These are phyloP conservation scores for Apotomis capreana DNA, from an alignment of 2,888 invertebrate species.

Conservation along the genomic window DNA sequence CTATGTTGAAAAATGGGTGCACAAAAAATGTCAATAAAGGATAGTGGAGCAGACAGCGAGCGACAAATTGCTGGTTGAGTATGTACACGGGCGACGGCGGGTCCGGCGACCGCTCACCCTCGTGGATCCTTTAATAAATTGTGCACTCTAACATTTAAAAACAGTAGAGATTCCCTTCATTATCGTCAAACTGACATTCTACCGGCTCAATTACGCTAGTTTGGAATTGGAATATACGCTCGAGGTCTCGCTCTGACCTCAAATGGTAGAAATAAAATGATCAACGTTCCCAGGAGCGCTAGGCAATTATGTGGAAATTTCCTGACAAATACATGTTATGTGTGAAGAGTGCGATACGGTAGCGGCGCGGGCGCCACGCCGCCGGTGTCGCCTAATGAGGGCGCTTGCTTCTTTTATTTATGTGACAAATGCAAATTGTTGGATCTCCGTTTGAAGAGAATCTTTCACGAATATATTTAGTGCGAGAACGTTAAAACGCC, in stretches of 20 bases:
- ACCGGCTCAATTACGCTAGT: conserved; percentile 47
- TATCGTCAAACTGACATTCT: conserved; percentile 52
- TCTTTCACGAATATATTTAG: conserved; percentile 74
- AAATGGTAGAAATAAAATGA: conserved; percentile 62
- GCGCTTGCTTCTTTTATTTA: conserved; percentile 77
- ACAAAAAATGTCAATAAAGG: conserved; percentile 73
- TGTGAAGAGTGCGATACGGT: conserved; percentile 60
- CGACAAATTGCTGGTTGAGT: conserved; percentile 72
- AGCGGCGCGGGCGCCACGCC: conserved; percentile 51
- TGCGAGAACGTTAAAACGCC: conserved; percentile 62
- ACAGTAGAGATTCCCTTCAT: conserved; percentile 50
- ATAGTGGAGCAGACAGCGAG: conserved; percentile 59
- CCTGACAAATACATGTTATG: conserved; percentile 69
- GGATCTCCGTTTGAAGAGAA: conserved; percentile 56
- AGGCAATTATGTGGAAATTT: conserved; percentile 69
- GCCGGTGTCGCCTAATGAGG: conserved; percentile 71
- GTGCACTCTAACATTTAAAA: conserved; percentile 65
- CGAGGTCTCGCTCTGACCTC: conserved; percentile 65
- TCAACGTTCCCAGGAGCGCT: conserved; percentile 54
- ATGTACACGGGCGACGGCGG: conserved; percentile 60
- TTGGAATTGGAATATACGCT: conserved; percentile 49
- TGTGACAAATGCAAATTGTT: conserved; percentile 78
- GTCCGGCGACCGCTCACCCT: conserved; percentile 43
- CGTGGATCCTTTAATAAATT: conserved; percentile 62
- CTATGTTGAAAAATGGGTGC: conserved; percentile 68